phyloP scores from a whole-genome alignment of 2,797 vertebrate species.

The Epinephelus malabaricus region DNA sequence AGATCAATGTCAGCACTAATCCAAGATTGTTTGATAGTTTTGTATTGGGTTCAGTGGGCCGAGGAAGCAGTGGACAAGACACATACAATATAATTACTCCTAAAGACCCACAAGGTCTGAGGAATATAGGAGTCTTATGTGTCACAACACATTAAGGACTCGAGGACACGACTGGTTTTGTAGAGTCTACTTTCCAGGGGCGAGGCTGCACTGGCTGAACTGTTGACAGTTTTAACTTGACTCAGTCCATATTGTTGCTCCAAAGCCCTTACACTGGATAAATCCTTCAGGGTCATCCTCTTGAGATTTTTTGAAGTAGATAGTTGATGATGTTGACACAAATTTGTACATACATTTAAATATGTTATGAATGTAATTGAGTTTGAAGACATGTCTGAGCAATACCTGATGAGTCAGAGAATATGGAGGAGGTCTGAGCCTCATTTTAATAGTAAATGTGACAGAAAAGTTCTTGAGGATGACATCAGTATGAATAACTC shows the following conservation, averaged over 20 bases:
- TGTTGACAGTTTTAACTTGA: conserved; percentile 19
- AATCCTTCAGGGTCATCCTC: background rate
- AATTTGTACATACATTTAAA: background rate
- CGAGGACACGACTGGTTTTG: conserved; percentile 16
- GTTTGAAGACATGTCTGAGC: background rate
- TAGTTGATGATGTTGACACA: background rate
- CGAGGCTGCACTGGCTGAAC: conserved; percentile 28
- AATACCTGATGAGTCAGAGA: conserved; percentile 22
- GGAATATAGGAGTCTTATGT: conserved; percentile 22
- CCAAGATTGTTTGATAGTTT: conserved; percentile 21
- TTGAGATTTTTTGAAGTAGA: background rate
- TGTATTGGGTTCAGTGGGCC: conserved; percentile 8
- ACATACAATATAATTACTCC: background rate
- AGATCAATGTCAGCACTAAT: conserved; percentile 25
- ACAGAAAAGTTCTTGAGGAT: background rate
- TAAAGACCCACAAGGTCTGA: conserved; percentile 22
- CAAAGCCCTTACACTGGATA: background rate
- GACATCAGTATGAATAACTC: conserved; percentile 36
- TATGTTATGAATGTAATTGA: background rate
- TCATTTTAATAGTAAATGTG: background rate
- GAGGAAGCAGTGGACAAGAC: conserved; percentile 12
- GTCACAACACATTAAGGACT: conserved; percentile 10
- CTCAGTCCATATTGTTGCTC: conserved; percentile 9
- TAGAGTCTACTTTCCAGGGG: conserved; percentile 16
- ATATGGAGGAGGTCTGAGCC: background rate